Base-by-base conservation (phyloP, 2,888 invertebrate genomes). In the Eupithecia tripunctaria region DNA sequence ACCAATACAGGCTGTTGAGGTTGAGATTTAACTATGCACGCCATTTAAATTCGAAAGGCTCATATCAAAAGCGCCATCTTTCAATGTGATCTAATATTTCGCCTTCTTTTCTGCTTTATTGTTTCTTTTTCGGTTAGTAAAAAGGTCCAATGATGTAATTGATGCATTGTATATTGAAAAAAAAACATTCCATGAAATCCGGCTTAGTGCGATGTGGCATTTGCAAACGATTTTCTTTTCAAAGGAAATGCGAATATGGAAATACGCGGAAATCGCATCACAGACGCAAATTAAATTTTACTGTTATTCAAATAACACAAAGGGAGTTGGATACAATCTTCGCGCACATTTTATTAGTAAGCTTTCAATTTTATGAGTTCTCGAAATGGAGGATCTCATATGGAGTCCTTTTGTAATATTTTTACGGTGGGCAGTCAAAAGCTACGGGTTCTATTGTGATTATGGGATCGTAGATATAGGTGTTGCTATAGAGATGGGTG, bases 401-500 rank as follows among this genome's bases (percentile, higher is more conserved):
- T 87, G 86, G 81, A 88, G 86, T 87, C 84, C 86, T 84, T 91
- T 92, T 91, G 90, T 89, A 86, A 89, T 86, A 63, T 90, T 92
- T 92, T 92, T 91, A 92, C 89, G 91, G 89, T 86, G 82, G 85
- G 85, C 86, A 88, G 89, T 91, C 88, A 91, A 90, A 89, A 86
- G 88, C 32, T 63, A 63, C 36, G 62, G 62, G 6, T 63, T 63
- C 18, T 21, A 32, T 63, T 62, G 32, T 47, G 47, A 47, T 47
- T 51, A 51, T 62, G 32, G 36, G 5, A n/a, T n/a, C 62, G n/a
- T 10, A 32, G 3, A 51, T 47, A 21, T 56, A 56, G 25, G 25
- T 51, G 10, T 51, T 51, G 56, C 14, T 25, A 56, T 25, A 25
- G 21, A 21, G 12, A 56, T 56, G 21, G 18, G 8, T 15, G 10